These are phyloP conservation scores for Rhogogaster chlorosoma DNA, from an alignment of 2,888 invertebrate species.

Conservation along the genomic window DNA sequence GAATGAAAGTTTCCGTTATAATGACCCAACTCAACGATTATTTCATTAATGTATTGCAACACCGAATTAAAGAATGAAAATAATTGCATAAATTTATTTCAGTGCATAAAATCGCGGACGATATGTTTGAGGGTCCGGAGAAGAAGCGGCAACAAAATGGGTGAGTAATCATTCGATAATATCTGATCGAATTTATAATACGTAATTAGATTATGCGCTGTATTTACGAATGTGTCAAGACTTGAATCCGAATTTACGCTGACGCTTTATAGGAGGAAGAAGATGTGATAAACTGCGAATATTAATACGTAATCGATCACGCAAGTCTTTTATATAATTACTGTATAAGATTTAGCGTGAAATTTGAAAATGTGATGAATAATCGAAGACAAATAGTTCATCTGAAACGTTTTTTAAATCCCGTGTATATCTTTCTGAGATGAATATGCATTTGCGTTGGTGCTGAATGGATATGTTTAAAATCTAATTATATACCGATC, in stretches of 20 bases:
- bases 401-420: not conserved
- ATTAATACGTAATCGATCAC: not conserved
- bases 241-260: not conserved
- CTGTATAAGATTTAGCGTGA: not conserved
- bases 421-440: not conserved
- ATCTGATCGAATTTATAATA: not conserved
- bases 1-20: not conserved
- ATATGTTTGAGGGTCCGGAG: slow-evolving; percentile 96
- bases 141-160: slow-evolving; percentile 91
- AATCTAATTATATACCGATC: slow-evolving; percentile 26
- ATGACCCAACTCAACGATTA: not conserved
- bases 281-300: not conserved
- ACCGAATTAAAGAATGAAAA: not conserved
- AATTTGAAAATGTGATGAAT: not conserved
- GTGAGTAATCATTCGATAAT: slow-evolving; percentile 83
- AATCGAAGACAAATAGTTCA: not conserved
- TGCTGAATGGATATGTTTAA: not conserved
- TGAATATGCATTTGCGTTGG: not conserved
- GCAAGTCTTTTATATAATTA: not conserved
- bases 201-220: not conserved
- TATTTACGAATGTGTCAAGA: not conserved
- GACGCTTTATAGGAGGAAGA: not conserved
- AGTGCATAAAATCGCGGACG: slow-evolving; percentile 97
- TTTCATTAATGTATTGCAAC: not conserved
- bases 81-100: slow-evolving; percentile 77